Conservation (phyloP, 2,888 invertebrate genomes). For the Tridacna crocea region DNA sequence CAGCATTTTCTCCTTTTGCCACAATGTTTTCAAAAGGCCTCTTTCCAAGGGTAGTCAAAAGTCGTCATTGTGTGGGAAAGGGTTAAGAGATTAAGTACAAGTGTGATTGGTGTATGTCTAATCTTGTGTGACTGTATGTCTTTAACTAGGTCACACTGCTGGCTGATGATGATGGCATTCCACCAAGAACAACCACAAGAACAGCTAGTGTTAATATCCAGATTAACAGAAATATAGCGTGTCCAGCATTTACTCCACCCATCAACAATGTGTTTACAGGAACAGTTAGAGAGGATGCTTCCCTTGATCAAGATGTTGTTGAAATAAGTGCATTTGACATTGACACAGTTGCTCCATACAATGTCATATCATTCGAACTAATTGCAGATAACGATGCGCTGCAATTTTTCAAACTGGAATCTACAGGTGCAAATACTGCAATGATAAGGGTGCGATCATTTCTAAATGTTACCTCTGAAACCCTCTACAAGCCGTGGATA, state of each 20-base stretch:
- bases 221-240: constrained; percentile 69
- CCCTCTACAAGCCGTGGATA: constrained; percentile 38
- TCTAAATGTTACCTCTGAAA: constrained; percentile 19
- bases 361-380: constrained; percentile 43
- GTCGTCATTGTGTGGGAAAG: neutral
- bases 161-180: constrained; percentile 72
- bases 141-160: constrained; percentile 31
- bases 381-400: constrained; percentile 25
- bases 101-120: no score
- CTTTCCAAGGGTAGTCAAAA: neutral
- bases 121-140: neutral
- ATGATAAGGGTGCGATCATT: constrained; percentile 25
- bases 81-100: neutral
- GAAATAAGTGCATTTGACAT: constrained; percentile 51
- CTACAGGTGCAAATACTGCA: constrained; percentile 13
- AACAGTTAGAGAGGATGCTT: constrained; percentile 37
- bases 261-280: constrained; percentile 31
- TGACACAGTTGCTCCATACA: constrained; percentile 45
- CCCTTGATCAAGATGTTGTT: constrained; percentile 35
- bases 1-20: constrained; percentile 2
- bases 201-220: constrained; percentile 67
- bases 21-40: neutral
- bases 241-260: constrained; percentile 41
- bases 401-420: constrained; percentile 36
- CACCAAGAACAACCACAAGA: constrained; percentile 50